A percentile compares a stretch with the other conserved stretches of the same genome.
phyloP scores from a whole-genome alignment of 2,113 vertebrate genomes.

The Mustela nigripes region DNA sequence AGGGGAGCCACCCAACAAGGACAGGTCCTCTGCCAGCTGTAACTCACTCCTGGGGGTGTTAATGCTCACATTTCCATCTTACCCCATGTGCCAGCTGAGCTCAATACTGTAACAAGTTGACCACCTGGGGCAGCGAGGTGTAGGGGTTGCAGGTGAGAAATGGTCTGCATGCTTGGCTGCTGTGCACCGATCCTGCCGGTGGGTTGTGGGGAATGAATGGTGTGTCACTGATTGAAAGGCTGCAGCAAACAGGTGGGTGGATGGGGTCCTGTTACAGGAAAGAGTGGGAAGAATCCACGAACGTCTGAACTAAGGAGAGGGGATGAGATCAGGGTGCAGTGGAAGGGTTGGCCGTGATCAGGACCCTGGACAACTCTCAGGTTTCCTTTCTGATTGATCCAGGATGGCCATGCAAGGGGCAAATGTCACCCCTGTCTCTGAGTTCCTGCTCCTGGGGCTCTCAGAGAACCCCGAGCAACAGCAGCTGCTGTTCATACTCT shows the following conservation, averaged over 20 bases:
- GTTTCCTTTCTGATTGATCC: neutral
- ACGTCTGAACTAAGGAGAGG: neutral
- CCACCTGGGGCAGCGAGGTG: neutral
- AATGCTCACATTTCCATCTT: neutral
- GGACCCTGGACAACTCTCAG: neutral
- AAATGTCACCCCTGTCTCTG: neutral
- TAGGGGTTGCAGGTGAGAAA: neutral
- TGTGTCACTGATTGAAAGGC: neutral
- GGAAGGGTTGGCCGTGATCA: neutral
- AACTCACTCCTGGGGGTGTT: neutral
- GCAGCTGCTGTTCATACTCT: neutral
- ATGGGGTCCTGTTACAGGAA: neutral
- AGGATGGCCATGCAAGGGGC: neutral
- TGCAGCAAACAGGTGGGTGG: too few relatives aligned
- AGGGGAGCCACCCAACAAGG: neutral
- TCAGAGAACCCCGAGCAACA: neutral
- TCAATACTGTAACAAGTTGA: neutral
- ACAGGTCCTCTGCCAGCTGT: neutral
- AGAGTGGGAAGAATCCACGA: neutral
- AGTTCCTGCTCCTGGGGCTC: constrained; percentile 52
- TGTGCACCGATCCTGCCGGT: too few relatives aligned
- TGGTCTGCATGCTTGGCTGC: neutral
- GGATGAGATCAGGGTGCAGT: neutral
- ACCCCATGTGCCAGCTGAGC: accelerated
- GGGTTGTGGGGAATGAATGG: neutral